A percentile compares a stretch with the other conserved stretches of the same genome.
Conservation (phyloP, 2,797 vertebrate genomes). For the Sebastes steindachneri region DNA sequence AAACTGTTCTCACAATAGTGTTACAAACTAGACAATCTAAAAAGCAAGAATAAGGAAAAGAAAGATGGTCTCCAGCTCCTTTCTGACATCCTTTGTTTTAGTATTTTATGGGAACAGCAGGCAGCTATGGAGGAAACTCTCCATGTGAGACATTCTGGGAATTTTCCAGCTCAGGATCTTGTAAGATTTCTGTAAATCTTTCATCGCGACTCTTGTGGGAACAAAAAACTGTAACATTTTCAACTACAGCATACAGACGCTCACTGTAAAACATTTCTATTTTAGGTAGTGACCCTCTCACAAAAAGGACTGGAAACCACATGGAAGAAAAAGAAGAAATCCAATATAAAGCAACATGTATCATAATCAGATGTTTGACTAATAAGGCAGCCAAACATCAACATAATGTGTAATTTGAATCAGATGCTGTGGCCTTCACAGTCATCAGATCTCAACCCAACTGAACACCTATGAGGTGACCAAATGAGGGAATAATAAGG, state of each 20-base stretch:
- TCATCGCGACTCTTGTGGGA: not conserved
- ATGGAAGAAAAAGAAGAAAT: not conserved
- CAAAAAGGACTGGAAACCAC: not conserved
- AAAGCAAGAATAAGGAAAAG: not conserved
- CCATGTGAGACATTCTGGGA: not conserved
- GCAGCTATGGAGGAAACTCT: not conserved
- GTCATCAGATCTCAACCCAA: too few relatives aligned
- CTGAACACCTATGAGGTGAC: not conserved
- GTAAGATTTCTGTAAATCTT: constrained; percentile 1
- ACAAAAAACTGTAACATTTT: not conserved
- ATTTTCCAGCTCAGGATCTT: not conserved
- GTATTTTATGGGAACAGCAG: not conserved
- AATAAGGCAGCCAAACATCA: not conserved
- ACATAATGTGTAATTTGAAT: not conserved
- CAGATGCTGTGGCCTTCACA: not conserved
- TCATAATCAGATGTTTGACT: not conserved
- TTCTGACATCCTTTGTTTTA: not conserved
- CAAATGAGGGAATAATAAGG: not conserved
- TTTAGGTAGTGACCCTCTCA: not conserved
- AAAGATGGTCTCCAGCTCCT: not conserved
- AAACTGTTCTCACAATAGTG: not conserved
- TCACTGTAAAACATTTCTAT: not conserved
- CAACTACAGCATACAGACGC: not conserved
- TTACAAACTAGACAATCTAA: not conserved
- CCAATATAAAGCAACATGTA: not conserved